These are phyloP conservation scores for Gymnosoma rotundatum DNA, from an alignment of 2,888 invertebrate genomes.

Conservation along the genomic window DNA sequence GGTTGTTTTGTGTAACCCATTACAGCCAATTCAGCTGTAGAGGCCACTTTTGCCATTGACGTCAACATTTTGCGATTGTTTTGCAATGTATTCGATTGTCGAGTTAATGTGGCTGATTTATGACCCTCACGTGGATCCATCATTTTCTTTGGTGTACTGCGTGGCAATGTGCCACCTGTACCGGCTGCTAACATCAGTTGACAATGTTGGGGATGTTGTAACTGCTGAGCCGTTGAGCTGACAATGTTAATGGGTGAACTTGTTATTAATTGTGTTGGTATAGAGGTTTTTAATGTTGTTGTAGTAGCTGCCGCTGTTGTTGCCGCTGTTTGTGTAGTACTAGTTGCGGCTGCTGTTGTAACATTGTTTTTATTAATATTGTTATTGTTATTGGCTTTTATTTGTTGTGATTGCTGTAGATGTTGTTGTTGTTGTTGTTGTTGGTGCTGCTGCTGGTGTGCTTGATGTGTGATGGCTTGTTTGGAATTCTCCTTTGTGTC, in stretches of 20 bases:
- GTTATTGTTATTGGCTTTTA: conserved; percentile 21
- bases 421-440: conserved; percentile 33
- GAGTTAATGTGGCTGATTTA: conserved; percentile 79
- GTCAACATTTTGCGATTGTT: conserved; percentile 71
- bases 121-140: conserved; percentile 74
- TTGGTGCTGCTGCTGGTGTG: conserved; percentile 32
- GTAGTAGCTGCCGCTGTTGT: conserved; percentile 31
- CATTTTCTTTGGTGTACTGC: conserved; percentile 79
- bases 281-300: conserved; percentile 48
- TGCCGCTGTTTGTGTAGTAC: conserved; percentile 30
- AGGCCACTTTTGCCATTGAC: conserved; percentile 77
- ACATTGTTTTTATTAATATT: conserved; percentile 8
- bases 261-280: conserved; percentile 57
- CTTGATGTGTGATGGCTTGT: conserved; percentile 29
- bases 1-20: conserved; percentile 66
- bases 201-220: conserved; percentile 76
- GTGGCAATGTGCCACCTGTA: conserved; percentile 77
- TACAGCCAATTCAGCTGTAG: conserved; percentile 76
- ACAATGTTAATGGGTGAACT: conserved; percentile 71
- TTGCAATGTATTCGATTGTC: conserved; percentile 74
- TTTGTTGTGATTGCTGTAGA: neutral
- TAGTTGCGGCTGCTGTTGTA: conserved; percentile 10
- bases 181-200: conserved; percentile 76
- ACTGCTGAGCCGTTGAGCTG: conserved; percentile 70
- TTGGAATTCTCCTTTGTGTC: conserved; percentile 69